phyloP scores from a whole-genome alignment of 2,888 invertebrate genomes.

The Athalia cordata region DNA sequence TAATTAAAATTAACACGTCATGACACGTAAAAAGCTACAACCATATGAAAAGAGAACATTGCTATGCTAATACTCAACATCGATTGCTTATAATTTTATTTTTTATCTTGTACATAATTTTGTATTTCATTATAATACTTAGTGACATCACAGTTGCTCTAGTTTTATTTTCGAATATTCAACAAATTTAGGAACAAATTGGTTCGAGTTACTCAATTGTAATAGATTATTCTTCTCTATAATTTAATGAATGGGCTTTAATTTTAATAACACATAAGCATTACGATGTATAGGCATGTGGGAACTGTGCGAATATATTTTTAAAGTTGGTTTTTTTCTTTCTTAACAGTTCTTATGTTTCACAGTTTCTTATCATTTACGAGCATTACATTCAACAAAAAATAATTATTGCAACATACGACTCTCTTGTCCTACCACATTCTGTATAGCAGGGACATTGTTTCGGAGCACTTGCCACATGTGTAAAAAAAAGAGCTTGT shows the following conservation, averaged over 20 bases:
- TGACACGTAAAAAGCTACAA: slow-evolving; percentile 24
- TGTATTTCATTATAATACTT: slow-evolving; percentile 32
- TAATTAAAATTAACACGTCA: slow-evolving; percentile 15
- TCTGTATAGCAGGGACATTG: slow-evolving; percentile 41
- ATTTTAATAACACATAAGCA: slow-evolving; percentile 40
- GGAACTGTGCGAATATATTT: slow-evolving; percentile 41
- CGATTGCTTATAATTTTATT: slow-evolving; percentile 29
- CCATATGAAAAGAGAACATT: slow-evolving; percentile 23
- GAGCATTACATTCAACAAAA: slow-evolving; percentile 27
- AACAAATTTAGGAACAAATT: slow-evolving; percentile 42
- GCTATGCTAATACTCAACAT: slow-evolving; percentile 34
- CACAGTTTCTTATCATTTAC: slow-evolving; percentile 43
- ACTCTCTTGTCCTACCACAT: slow-evolving; percentile 40
- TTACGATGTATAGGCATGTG: slow-evolving; percentile 42
- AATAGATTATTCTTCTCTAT: slow-evolving; percentile 29
- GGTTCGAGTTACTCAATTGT: slow-evolving; percentile 25
- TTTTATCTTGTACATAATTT: slow-evolving; percentile 41
- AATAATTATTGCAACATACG: slow-evolving; percentile 26
- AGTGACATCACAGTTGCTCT: slow-evolving; percentile 26
- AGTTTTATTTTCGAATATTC: slow-evolving; percentile 30
- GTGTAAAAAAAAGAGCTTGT: slow-evolving; percentile 42
- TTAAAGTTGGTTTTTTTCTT: slow-evolving; percentile 9
- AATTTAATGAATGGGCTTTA: slow-evolving; percentile 32
- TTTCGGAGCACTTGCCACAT: slow-evolving; percentile 43
- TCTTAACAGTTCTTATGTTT: slow-evolving; percentile 37